Percentiles rank a stretch among this genome's conserved stretches.
Conservation (phyloP, 1,140 invertebrate genomes). For the Dryas iulia region DNA sequence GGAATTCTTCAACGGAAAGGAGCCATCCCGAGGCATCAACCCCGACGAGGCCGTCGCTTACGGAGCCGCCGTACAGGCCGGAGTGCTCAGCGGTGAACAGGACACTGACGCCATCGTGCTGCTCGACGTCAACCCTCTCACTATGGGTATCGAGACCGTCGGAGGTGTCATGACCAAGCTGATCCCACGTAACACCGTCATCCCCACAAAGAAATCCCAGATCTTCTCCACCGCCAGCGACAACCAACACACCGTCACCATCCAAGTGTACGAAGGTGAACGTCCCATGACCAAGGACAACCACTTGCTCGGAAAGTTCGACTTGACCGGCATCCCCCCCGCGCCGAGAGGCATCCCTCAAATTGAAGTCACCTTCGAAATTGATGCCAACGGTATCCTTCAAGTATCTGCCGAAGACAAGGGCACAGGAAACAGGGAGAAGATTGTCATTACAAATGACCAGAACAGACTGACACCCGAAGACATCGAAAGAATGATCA, state of each 20-base stretch:
- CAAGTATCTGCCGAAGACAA: slow-evolving; percentile 98
- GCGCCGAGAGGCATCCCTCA: slow-evolving; percentile 99
- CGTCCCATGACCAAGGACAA: slow-evolving; percentile 99
- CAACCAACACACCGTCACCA: slow-evolving; percentile 99
- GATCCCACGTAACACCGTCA: slow-evolving; percentile 98
- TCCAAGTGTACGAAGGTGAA: slow-evolving; percentile 91
- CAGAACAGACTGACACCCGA: slow-evolving; percentile 98
- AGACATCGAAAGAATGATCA: slow-evolving; percentile 99
- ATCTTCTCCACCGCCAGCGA: slow-evolving; percentile 99
- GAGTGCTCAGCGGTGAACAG: slow-evolving; percentile 92
- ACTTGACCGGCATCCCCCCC: slow-evolving; percentile 98
- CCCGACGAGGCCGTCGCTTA: slow-evolving; percentile 99
- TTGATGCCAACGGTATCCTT: slow-evolving; percentile 99
- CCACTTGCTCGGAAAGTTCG: slow-evolving; percentile 98
- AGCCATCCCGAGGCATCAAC: slow-evolving; percentile 98
- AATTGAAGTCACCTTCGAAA: slow-evolving; percentile 99
- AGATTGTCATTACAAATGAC: slow-evolving; percentile 99
- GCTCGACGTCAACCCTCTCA: slow-evolving; percentile 98
- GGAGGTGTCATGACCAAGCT: slow-evolving; percentile 99
- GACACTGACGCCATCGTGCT: slow-evolving; percentile 98
- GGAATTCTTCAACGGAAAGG: slow-evolving; percentile 99
- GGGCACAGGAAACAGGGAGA: slow-evolving; percentile 98
- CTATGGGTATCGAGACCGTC: slow-evolving; percentile 99
- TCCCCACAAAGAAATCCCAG: slow-evolving; percentile 99
- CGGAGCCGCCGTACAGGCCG: slow-evolving; percentile 99